Evolutionary conservation across 2,797 vertebrate species (phyloP), one percentile per base, ranked within the genome.

Genomic region (Protonibea diacanthus): DNA sequence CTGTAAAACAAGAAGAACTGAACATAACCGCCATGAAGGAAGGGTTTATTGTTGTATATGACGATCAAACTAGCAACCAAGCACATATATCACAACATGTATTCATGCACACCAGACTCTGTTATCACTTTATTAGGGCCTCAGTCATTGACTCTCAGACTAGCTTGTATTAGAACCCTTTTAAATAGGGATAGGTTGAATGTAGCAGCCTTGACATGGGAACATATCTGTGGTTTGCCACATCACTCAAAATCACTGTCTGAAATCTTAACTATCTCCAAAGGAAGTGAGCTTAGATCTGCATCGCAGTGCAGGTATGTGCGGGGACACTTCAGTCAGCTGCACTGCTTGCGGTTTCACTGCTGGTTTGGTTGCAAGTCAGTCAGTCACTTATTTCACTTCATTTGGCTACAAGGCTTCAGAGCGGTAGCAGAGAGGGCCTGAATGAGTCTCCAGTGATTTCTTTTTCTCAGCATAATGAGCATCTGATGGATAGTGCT

Each of bases 231-330:
- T 66, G 20, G 49, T 59, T 71, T 45, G 18, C 57, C 59, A 2
- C 66, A 13, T 44, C 55, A 23, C 27, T 56, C 14, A 4, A 29
- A 52, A 21, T 45, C 40, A 17, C 21, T 13, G 66, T 47, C 68
- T 76, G 61, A 83, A 83, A 87, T 80, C 59, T 62, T 72, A 68
- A 55, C 1, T 6, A 18, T 83, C 77, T 78, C 75, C 17, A 52
- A 66, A 78, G 55, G 47, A 58, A 40, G 75, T 4, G 52, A 70
- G 58, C 48, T 77, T 29, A 38, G 62, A 64, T 83, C 25, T 72
- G 55, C 42, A 51, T 60, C 53, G 64, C 56, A 9, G 53, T 27
- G 51, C 69, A 71, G 59, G 57, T 74, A 48, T 48, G 72, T 72
- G 15, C 8, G 0, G 6, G 51, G 38, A 56, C 57, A 14, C n/a